These are phyloP conservation scores for Portunus trituberculatus DNA, from an alignment of 1,140 invertebrate species.

Conservation along the genomic window DNA sequence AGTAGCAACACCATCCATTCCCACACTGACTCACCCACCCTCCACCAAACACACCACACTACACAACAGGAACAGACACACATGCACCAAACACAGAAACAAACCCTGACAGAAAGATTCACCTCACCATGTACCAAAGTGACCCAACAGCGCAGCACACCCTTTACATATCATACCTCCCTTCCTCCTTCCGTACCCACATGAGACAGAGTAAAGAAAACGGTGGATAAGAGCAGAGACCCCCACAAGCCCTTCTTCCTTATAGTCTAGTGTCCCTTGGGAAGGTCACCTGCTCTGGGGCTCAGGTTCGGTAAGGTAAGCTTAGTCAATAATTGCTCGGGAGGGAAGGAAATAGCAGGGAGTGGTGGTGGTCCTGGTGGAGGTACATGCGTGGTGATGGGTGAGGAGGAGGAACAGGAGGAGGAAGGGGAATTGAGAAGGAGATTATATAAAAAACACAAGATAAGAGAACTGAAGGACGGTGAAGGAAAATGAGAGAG, in stretches of 20 bases:
- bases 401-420: neutral
- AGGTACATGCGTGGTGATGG: neutral
- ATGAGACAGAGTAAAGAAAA: neutral
- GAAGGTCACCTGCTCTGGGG: neutral
- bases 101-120: too few relatives aligned
- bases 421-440: neutral
- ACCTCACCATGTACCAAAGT: too few relatives aligned
- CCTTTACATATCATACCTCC: neutral
- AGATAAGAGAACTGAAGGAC: too few relatives aligned
- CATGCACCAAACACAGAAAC: too few relatives aligned
- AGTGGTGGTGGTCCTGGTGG: neutral
- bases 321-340: constrained; percentile 10
- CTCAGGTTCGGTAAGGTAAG: constrained; percentile 11
- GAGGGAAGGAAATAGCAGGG: neutral
- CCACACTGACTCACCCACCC: too few relatives aligned
- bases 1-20: too few relatives aligned
- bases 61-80: too few relatives aligned
- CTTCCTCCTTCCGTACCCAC: neutral
- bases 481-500: too few relatives aligned
- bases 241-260: neutral
- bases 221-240: neutral
- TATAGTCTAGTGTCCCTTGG: neutral
- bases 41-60: too few relatives aligned
- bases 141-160: too few relatives aligned
- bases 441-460: neutral